Conservation (phyloP, 2,888 invertebrate species). For the Cryptocephalus moraei region DNA sequence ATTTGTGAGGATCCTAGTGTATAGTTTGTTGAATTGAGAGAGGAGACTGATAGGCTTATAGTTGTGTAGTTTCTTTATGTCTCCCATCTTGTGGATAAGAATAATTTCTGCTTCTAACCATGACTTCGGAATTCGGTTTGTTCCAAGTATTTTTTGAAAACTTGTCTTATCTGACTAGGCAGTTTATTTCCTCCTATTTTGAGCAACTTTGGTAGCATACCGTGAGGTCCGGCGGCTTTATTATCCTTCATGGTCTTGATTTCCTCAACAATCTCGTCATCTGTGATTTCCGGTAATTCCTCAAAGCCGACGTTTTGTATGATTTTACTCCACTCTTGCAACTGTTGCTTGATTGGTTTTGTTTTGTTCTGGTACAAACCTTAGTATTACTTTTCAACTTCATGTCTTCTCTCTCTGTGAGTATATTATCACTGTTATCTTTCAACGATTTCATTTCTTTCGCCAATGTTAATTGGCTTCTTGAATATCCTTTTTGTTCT, state of each 20-base stretch:
- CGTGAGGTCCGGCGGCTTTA: neutral
- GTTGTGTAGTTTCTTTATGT: neutral
- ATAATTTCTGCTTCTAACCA: neutral
- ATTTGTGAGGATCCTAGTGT: neutral
- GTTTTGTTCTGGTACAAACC: neutral
- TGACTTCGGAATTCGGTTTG: neutral
- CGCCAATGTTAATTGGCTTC: neutral
- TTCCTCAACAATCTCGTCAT: neutral
- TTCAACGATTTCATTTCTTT: neutral
- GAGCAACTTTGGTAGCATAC: neutral
- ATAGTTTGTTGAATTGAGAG: neutral
- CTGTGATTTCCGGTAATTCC: neutral
- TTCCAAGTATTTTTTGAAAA: neutral
- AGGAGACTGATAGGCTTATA: neutral
- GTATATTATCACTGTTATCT: neutral
- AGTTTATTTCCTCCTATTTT: neutral
- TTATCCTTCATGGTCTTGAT: neutral
- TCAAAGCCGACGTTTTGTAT: neutral
- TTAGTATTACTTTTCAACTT: neutral
- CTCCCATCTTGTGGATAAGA: neutral
- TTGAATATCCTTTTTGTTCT: neutral
- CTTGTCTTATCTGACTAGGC: neutral
- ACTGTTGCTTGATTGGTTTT: neutral
- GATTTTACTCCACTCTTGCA: neutral
- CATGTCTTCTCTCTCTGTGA: neutral